Evolutionary conservation across 1,140 invertebrate species (phyloP), one percentile per base, ranked within the genome.

Genomic region (Leptoteleia sp.): DNA sequence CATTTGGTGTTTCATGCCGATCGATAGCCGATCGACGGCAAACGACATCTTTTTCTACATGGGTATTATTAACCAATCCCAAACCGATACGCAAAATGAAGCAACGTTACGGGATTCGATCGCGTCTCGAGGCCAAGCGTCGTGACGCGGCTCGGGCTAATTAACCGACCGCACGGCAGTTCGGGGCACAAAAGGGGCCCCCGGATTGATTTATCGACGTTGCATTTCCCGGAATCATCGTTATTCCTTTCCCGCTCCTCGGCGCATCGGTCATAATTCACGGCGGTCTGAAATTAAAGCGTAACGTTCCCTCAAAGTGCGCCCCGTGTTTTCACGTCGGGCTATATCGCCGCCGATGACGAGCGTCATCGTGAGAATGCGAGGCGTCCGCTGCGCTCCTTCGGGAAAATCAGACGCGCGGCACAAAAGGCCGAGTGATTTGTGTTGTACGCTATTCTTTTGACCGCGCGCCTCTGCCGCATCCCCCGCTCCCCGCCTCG

Each of bases 361-460:
- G 73, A 57, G 50, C 73, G 59, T 70, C 62, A 68, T 76, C 73
- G 73, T 77, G 73, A 77, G 73, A 77, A 77, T 62, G 35, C 33
- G 37, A 31, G 31, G 9, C 8, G 17, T 62, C 55, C 52, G 40
- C 15, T 12, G 9, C 1, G 42, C 12, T 64, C 59, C 61, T 67
- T 72, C 62, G 76, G 68, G 79, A 82, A 81, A 81, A 78, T 78
- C 70, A 65, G 54, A 61, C 72, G 42, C 55, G 59, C 76, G 76
- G 65, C 82, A 86, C 85, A 88, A 87, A 87, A 81, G 81, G 80
- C 81, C 83, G 83, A 85, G 83, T 88, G 87, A 89, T 88, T 89
- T 88, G 87, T 87, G 87, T 85, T 82, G 83, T 84, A 86, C 62
- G 83, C 84, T 83, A 86, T 88, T 87, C 85, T 84, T 88, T 87